phyloP scores from a whole-genome alignment of 37 sponge, comb jelly and placozoan genomes.

The Axinella damicornis region DNA sequence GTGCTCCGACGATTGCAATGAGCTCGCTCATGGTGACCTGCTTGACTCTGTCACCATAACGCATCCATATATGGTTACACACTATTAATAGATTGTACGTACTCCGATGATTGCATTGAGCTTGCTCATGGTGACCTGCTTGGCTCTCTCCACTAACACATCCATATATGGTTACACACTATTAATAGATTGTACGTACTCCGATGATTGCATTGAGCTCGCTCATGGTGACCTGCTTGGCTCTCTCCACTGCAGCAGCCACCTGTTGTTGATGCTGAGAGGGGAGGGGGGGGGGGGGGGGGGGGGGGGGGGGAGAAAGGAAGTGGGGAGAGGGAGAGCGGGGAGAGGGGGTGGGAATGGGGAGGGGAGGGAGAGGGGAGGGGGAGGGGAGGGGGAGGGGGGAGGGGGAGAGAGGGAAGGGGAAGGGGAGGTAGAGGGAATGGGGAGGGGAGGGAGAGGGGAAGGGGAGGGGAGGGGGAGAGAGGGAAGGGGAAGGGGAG shows the following conservation, averaged over 20 bases:
- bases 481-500: too few species aligned
- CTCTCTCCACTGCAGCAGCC: constrained; percentile 88
- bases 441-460: neutral
- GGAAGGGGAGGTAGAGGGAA: too few species aligned
- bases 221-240: constrained; percentile 84
- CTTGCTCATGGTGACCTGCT: constrained; percentile 84
- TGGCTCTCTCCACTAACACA: constrained; percentile 91
- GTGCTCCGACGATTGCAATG: constrained; percentile 83
- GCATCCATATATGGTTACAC: too few species aligned
- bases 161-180: too few species aligned
- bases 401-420: neutral
- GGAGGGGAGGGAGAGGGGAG: neutral
- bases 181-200: too few species aligned
- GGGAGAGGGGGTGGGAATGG: too few species aligned
- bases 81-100: too few species aligned
- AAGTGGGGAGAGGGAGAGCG: too few species aligned
- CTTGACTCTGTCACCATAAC: too few species aligned
- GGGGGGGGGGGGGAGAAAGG: too few species aligned
- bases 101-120: constrained; percentile 87
- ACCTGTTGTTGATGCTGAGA: constrained; percentile 89
- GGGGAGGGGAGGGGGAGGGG: constrained; percentile 16
- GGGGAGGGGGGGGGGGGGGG: too few species aligned
- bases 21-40: constrained; percentile 85
- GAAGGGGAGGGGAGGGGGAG: too few species aligned
- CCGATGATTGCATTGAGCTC: constrained; percentile 87